Evolutionary conservation across 30 jellyfish, hydroid and myxozoan genomes (phyloP).

Genomic region (Aurelia sp.): DNA sequence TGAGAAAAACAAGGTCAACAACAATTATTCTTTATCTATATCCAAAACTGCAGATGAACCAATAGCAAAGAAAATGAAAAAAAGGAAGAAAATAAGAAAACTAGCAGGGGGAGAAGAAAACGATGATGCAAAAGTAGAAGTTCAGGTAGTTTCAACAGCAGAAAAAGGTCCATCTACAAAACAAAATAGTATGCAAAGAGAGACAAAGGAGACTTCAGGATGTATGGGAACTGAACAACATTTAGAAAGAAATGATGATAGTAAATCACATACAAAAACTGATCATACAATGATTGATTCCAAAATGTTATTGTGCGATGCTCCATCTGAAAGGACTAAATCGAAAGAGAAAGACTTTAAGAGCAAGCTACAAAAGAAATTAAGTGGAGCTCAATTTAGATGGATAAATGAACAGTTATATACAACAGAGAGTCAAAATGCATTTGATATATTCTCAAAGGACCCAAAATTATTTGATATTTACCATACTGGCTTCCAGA

Average conservation of each 20-base stretch:
- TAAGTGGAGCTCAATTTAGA: conserved; percentile 91
- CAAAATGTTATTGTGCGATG: not conserved
- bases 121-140: no score
- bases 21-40: not conserved
- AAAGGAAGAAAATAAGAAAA: not conserved
- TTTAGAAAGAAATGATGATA: no score
- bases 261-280: no score
- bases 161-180: no score
- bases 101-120: no score
- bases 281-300: no score
- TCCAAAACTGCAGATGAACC: not conserved
- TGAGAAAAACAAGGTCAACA: not conserved
- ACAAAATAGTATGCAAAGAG: not conserved
- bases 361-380: conserved; percentile 53
- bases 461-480: conserved; percentile 81
- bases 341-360: conserved; percentile 19
- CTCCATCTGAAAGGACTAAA: not conserved
- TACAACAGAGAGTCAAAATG: conserved; percentile 71
- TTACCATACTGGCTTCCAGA: conserved; percentile 85
- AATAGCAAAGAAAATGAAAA: not conserved
- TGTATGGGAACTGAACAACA: not conserved
- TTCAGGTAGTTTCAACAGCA: no score
- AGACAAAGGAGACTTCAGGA: not conserved
- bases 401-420: conserved; percentile 91
- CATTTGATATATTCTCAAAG: conserved; percentile 63